phyloP scores from a whole-genome alignment of 1,140 invertebrate genomes.

The Catajapyx aquilonaris region DNA sequence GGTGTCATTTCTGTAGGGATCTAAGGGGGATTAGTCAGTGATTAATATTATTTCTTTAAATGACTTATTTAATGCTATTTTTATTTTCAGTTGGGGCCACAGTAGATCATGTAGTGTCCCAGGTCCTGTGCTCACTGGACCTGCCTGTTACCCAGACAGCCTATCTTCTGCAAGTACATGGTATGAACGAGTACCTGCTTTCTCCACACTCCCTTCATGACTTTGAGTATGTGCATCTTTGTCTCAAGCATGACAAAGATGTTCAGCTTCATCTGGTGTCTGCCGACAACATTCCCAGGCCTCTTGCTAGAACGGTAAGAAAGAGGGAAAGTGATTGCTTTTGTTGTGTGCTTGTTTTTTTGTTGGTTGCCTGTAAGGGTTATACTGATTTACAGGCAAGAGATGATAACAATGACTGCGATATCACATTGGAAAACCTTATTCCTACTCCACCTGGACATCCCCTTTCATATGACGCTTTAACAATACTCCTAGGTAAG shows the following conservation, averaged over 20 bases:
- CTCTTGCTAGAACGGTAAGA: slow-evolving; percentile 46
- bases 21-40: too few species aligned
- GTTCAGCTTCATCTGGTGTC: slow-evolving; percentile 49
- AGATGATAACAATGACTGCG: slow-evolving; percentile 50
- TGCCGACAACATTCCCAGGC: slow-evolving; percentile 37
- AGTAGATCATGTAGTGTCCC: slow-evolving; percentile 67
- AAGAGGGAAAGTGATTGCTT: too few species aligned
- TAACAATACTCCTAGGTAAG: slow-evolving; percentile 54
- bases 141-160: slow-evolving; percentile 38
- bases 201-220: slow-evolving; percentile 43
- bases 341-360: slow-evolving; percentile 3
- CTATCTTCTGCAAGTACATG: slow-evolving; percentile 53
- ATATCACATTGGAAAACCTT: slow-evolving; percentile 46
- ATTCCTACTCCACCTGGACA: slow-evolving; percentile 46
- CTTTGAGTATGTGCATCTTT: slow-evolving; percentile 84
- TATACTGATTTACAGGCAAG: slow-evolving; percentile 23
- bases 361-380: neutral
- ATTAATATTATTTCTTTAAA: too few species aligned
- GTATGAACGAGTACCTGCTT: slow-evolving; percentile 53
- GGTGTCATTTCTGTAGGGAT: too few species aligned
- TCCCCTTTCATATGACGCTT: slow-evolving; percentile 49
- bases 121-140: slow-evolving; percentile 60
- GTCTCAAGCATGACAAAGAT: slow-evolving; percentile 81
- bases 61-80: too few species aligned
- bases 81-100: slow-evolving; percentile 51